Conservation (phyloP, 2,888 invertebrate genomes). For the Plebejus argus region DNA sequence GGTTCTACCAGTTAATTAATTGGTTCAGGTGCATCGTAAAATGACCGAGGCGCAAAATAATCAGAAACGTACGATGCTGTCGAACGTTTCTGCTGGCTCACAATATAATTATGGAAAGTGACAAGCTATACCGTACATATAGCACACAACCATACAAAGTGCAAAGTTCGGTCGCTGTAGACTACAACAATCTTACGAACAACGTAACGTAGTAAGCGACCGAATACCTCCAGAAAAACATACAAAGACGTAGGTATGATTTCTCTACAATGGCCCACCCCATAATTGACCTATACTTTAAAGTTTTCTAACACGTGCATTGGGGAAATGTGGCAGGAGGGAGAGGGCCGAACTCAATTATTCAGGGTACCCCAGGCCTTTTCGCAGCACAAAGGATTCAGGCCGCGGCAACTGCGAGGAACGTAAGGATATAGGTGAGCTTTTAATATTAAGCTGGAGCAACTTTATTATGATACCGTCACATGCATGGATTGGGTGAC, state of each 20-base stretch:
- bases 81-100: too few species aligned
- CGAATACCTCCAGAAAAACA: not conserved
- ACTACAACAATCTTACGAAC: too few species aligned
- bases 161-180: too few species aligned
- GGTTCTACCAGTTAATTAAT: too few species aligned
- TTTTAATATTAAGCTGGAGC: constrained; percentile 69
- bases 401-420: constrained; percentile 67
- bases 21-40: too few species aligned
- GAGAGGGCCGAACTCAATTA: constrained; percentile 68
- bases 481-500: constrained; percentile 42
- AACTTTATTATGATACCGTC: constrained; percentile 63
- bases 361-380: constrained; percentile 72
- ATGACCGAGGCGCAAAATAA: too few species aligned
- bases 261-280: not conserved
- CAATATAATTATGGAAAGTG: too few species aligned
- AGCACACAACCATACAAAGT: too few species aligned
- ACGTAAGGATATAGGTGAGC: constrained; percentile 58
- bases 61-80: too few species aligned
- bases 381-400: constrained; percentile 76
- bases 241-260: not conserved
- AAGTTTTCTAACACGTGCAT: constrained; percentile 30
- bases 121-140: too few species aligned
- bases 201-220: not conserved
- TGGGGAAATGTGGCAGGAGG: constrained; percentile 54
- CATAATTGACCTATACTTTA: not conserved